Percentiles rank a stretch among this genome's conserved stretches.
Conservation (phyloP, 1,140 invertebrate genomes). For the Penaeus vannamei region DNA sequence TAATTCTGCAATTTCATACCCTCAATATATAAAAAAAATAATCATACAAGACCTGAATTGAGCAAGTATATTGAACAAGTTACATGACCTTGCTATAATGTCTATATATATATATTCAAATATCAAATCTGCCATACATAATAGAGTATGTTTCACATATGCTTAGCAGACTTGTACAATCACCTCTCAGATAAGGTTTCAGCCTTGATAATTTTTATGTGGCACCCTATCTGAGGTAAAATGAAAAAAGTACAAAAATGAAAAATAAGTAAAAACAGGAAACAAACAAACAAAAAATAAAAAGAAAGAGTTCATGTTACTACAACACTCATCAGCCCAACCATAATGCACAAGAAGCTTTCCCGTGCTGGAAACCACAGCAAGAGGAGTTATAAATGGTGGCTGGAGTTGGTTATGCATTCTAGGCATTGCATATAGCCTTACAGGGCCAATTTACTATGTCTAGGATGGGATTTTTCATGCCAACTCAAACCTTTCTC, state of each 20-base stretch:
- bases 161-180: neutral
- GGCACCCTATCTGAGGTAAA: too few relatives aligned
- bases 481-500: neutral
- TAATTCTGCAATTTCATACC: neutral
- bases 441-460: neutral
- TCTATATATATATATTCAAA: neutral
- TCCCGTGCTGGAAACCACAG: neutral
- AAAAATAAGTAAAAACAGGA: too few relatives aligned
- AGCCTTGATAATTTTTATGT: neutral
- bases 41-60: constrained; percentile 27
- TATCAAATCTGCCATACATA: too few relatives aligned
- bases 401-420: constrained; percentile 6
- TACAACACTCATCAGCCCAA: constrained; percentile 36
- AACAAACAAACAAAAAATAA: neutral
- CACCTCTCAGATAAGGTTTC: neutral
- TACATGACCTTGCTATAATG: constrained; percentile 31
- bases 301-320: neutral
- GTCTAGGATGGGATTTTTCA: constrained; percentile 18
- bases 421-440: constrained; percentile 15
- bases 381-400: constrained; percentile 9
- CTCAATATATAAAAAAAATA: neutral
- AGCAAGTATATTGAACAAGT: constrained; percentile 32
- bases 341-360: constrained; percentile 27
- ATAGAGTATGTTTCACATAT: constrained; percentile 1
- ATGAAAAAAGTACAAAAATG: too few relatives aligned